Evolutionary conservation across 2,113 vertebrate species (phyloP).

Genomic region (Atrichornis clamosus): DNA sequence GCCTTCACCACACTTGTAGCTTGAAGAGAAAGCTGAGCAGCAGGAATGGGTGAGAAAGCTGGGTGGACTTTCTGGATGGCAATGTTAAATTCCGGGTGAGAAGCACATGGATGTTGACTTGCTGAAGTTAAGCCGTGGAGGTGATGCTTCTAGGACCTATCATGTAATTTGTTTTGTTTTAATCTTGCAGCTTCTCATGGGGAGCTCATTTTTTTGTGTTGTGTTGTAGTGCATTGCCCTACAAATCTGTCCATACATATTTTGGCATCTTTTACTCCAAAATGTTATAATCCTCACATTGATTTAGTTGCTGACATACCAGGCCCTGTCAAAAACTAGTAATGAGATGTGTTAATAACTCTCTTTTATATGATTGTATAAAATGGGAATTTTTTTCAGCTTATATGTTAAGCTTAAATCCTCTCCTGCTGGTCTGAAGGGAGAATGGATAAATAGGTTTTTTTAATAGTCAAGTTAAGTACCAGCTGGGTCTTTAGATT

Average conservation of each 20-base stretch:
- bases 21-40: not conserved
- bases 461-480: not conserved
- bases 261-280: not conserved
- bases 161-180: not conserved
- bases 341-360: not conserved
- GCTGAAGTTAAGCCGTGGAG: not conserved
- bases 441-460: not conserved
- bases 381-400: not conserved
- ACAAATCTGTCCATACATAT: not conserved
- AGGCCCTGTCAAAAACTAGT: not conserved
- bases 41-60: not conserved
- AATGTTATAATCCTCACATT: not conserved
- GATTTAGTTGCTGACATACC: not conserved
- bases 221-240: not conserved
- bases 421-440: not conserved
- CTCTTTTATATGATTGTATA: not conserved
- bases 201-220: not conserved
- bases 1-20: not conserved
- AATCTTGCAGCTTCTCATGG: not conserved
- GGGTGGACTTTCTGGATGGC: not conserved
- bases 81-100: not conserved
- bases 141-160: not conserved
- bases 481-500: not conserved
- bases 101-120: not conserved
- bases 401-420: not conserved